Evolutionary conservation across 2,797 vertebrate genomes (phyloP).

Genomic region (Trachurus trachurus): DNA sequence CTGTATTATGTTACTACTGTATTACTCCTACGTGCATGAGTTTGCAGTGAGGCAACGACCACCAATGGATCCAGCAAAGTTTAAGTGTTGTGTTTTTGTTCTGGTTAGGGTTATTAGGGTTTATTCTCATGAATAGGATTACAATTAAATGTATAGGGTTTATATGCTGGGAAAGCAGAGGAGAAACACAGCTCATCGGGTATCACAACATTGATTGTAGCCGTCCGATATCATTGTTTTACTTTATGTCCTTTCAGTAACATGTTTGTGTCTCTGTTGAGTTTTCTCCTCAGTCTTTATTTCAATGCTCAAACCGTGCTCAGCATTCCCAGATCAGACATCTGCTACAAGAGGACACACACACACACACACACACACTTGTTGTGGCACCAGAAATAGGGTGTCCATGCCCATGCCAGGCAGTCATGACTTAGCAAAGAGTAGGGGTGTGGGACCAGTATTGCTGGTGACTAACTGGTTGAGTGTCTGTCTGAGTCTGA

Average conservation of each 20-base stretch:
- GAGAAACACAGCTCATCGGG: background rate
- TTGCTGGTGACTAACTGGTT: constrained; percentile 15
- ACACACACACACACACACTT: constrained; percentile 30
- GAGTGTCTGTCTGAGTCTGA: constrained; percentile 42
- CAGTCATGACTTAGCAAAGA: constrained; percentile 75
- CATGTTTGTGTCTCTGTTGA: background rate
- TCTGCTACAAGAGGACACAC: constrained; percentile 56
- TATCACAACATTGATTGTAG: background rate
- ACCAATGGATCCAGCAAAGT: background rate
- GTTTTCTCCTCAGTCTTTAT: constrained; percentile 18
- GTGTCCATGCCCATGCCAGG: constrained; percentile 46
- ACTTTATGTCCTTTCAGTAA: background rate
- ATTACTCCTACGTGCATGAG: background rate
- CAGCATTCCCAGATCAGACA: constrained; percentile 70
- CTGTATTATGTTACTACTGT: background rate
- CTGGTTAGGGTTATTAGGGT: background rate
- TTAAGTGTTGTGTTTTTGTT: background rate
- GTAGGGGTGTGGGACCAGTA: constrained; percentile 27
- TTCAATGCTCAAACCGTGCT: constrained; percentile 49
- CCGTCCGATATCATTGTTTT: background rate
- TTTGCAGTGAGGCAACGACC: background rate
- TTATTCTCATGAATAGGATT: background rate
- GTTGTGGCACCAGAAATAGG: constrained; percentile 73
- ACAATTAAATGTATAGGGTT: background rate
- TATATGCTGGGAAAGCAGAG: background rate